Base-by-base conservation (phyloP, 2,888 invertebrate species). In the Agrotis exclamationis region DNA sequence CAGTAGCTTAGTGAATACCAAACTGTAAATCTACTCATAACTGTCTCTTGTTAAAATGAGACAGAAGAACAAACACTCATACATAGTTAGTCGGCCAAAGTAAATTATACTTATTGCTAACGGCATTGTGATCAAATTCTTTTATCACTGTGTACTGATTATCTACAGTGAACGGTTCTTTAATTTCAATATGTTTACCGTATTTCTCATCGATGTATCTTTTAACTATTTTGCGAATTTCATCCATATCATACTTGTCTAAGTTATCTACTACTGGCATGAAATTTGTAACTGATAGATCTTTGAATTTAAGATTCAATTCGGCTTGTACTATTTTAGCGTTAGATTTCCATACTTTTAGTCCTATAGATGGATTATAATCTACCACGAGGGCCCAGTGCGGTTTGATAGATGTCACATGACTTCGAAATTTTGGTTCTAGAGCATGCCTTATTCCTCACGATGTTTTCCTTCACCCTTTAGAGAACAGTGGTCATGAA, bases 321-420 rank as follows among this genome's bases (percentile, higher is more conserved):
- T 83, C 83, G 0, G 76, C 82, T 83, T 83, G 60, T 0, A 82
- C 63, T n/a, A 86, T 7, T 77, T 77, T 85, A 0, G 83, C 5
- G 20, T 79, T 81, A 0, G 85, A 83, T 48, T 71, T 68, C 88
- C 87, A 87, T 4, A 80, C 63, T 76, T 77, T 86, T 2, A 87
- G 4, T 2, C 67, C 63, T 2, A 87, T 77, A 2, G 75, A 76
- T 0, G 80, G 79, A 60, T 85, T 77, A n/a, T n/a, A n/a, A n/a
- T n/a, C n/a, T n/a, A n/a, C n/a, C n/a, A n/a, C n/a, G n/a, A n/a
- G n/a, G n/a, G n/a, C n/a, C n/a, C n/a, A n/a, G n/a, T n/a, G n/a
- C n/a, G n/a, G n/a, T n/a, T n/a, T n/a, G n/a, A n/a, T n/a, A n/a
- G n/a, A n/a, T n/a, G n/a, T n/a, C n/a, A n/a, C n/a, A n/a, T n/a